Evolutionary conservation across 2,888 invertebrate genomes (phyloP), one percentile per base, ranked within the genome.

Genomic region (Patella depressa): DNA sequence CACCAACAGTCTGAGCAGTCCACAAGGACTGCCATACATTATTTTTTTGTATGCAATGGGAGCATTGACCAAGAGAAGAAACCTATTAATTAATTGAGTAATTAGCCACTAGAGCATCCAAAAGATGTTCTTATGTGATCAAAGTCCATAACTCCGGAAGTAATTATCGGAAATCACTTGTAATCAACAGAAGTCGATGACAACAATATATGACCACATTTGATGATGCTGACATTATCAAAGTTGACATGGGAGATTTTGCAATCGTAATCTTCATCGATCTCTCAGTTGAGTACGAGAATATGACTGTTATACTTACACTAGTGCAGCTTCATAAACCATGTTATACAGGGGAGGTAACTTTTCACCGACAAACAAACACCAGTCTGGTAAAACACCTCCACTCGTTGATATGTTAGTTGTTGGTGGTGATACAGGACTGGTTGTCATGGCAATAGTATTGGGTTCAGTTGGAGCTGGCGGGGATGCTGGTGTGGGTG

Each of bases 311-410:
- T 45, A 45, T 12, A 86, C 89, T 87, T 85, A 89, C 88, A 85
- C 84, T 4, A 83, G 73, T 59, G 86, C 84, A 19, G 90, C 90
- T 65, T 90, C 89, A 57, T 85, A 82, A 4, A 91, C 90, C 73
- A 88, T 87, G 79, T 80, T 86, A 80, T 91, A 91, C 7, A 91
- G 77, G 11, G 86, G 84, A 5, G 91, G 91, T n/a, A 89, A 72
- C 15, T 86, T 81, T 11, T 81, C 77, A 11, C 87, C 88, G 15
- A 45, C 55, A 9, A 86, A 85, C 12, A 78, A 80, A 45, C 87
- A 84, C 89, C 89, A 89, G 7, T 83, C 82, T 9, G 89, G 89
- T 12, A 86, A 81, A 34, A 80, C 59, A 15, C 55, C 34, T 24
- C 72, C 59, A 15, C 57, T 72, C 29, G 75, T 65, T 7, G 75